Evolutionary conservation across 2,888 invertebrate genomes (phyloP).

Genomic region (Tanytarsus gracilentus): DNA sequence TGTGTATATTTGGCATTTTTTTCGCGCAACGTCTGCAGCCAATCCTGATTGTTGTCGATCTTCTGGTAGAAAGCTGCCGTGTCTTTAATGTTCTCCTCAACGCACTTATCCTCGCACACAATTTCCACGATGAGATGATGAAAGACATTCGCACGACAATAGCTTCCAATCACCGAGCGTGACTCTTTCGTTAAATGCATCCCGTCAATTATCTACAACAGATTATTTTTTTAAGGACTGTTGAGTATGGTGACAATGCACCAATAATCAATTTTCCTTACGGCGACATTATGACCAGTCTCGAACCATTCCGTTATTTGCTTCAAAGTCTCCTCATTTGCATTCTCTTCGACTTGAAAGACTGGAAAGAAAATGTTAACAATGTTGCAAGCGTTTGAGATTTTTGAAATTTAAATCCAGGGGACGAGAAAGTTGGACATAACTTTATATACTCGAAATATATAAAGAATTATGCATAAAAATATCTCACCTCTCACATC

Average conservation of each 20-base stretch:
- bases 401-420: too few species aligned
- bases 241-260: neutral
- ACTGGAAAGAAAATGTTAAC: conserved; percentile 56
- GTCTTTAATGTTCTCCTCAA: conserved; percentile 51
- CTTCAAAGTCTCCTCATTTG: conserved; percentile 59
- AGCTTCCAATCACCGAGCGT: conserved; percentile 64
- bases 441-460: neutral
- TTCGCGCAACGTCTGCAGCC: conserved; percentile 33
- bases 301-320: conserved; percentile 77
- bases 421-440: too few species aligned
- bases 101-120: conserved; percentile 63
- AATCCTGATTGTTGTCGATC: conserved; percentile 32
- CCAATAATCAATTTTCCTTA: conserved; percentile 44
- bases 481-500: conserved; percentile 70
- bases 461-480: conserved; percentile 13
- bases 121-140: conserved; percentile 88
- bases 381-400: too few species aligned
- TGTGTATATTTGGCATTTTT: conserved; percentile 31
- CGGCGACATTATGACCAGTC: conserved; percentile 69
- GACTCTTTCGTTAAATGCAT: conserved; percentile 81
- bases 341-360: conserved; percentile 48
- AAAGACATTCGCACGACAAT: conserved; percentile 66
- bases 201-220: conserved; percentile 74
- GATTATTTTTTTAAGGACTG: neutral
- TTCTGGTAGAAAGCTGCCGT: conserved; percentile 34